Base-by-base conservation (phyloP, 2,888 invertebrate genomes). In the Polylopha cassiicola region DNA sequence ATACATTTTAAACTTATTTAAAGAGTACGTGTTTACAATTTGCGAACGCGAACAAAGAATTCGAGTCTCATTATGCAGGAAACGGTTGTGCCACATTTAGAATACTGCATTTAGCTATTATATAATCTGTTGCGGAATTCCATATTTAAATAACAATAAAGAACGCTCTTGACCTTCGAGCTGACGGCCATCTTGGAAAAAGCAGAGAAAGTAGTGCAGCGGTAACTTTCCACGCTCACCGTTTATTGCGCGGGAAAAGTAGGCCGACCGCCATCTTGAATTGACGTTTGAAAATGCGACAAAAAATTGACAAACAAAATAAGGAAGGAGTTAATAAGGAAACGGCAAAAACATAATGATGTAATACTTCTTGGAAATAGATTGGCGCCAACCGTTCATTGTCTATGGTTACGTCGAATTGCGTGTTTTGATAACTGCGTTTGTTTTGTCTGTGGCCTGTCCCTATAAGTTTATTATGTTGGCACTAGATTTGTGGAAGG, bases 141-240 rank as follows among this genome's bases (percentile, higher is more conserved):
- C 22, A 9, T 11, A 21, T 39, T 29, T 14, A 13, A 18, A 33
- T 43, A 20, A 30, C 29, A 41, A 36, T 29, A 41, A 30, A 14
- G 15, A 50, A 42, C 52, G 64, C 60, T 67, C 71, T 74, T 82
- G 81, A 82, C 79, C 80, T 77, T 74, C 61, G 57, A 62, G 62
- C 66, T 68, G 63, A 56, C 67, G 58, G 79, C 81, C 82, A 81
- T 84, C 70, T 84, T 82, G 76, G 79, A 79, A 85, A 84, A 81
- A 82, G 82, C 74, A 74, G 85, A 82, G 85, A 85, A 85, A 85
- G 85, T 84, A 85, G 85, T 81, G 73, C 84, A 74, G 65, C 66
- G 67, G 81, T 80, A 84, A 85, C 85, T 85, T 85, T 85, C 85
- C 84, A 84, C 75, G 69, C 64, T 66, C 60, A 65, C 61, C 65